These are phyloP conservation scores for Micrasema minimum DNA, from an alignment of 1,140 invertebrate genomes.

Conservation along the genomic window DNA sequence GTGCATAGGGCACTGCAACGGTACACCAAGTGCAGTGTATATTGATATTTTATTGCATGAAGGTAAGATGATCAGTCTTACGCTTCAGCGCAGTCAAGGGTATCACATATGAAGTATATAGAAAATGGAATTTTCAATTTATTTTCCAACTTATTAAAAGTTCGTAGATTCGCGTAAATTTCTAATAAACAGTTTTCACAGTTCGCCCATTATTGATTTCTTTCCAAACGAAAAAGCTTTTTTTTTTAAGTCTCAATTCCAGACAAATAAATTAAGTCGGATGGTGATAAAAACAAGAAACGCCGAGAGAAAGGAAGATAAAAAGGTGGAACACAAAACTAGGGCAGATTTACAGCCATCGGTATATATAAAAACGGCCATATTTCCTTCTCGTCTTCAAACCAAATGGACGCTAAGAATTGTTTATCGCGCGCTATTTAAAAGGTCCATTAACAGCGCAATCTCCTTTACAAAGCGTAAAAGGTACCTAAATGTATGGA, in stretches of 20 bases:
- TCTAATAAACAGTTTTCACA: too few relatives aligned
- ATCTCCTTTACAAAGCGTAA: constrained; percentile 21
- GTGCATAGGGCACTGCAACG: too few relatives aligned
- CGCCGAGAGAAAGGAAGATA: background rate
- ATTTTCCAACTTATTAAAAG: too few relatives aligned
- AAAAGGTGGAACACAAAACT: background rate
- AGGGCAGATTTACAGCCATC: constrained; percentile 28
- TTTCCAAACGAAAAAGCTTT: too few relatives aligned
- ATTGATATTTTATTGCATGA: too few relatives aligned
- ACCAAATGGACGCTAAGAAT: constrained; percentile 27
- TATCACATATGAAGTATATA: too few relatives aligned
- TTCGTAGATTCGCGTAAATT: too few relatives aligned
- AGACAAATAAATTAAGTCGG: constrained; percentile 23
- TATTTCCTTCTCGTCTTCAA: constrained; percentile 24
- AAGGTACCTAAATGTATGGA: constrained; percentile 29
- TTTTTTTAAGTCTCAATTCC: constrained; percentile 13
- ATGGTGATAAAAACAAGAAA: constrained; percentile 19
- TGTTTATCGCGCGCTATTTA: constrained; percentile 34
- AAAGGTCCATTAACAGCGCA: constrained; percentile 30
- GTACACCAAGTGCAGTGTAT: too few relatives aligned
- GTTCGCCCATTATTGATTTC: too few relatives aligned
- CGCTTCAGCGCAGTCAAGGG: too few relatives aligned
- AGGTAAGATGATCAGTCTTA: too few relatives aligned
- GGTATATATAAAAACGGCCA: constrained; percentile 7
- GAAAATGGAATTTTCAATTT: too few relatives aligned